phyloP scores from a whole-genome alignment of 30 jellyfish, hydroid and myxozoan genomes.

The Sanderia malayensis region DNA sequence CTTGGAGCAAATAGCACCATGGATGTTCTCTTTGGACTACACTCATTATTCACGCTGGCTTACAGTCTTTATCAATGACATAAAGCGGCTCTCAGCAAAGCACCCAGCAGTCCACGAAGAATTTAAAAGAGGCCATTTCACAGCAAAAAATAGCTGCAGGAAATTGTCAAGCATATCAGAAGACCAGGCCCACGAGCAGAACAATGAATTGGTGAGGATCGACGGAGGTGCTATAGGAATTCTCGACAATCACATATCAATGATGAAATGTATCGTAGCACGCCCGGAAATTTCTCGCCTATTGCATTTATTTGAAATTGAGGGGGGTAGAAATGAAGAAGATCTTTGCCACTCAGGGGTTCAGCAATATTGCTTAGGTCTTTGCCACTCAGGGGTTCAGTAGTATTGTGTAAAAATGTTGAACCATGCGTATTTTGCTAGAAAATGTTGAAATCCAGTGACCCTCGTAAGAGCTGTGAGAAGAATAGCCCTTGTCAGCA shows the following conservation, averaged over 20 bases:
- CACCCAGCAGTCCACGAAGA: constrained; percentile 34
- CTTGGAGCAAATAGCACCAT: constrained; percentile 1
- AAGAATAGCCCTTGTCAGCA: too few relatives aligned
- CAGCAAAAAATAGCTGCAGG: not conserved
- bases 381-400: too few relatives aligned
- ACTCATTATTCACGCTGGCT: constrained; percentile 28
- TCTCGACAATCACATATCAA: constrained; percentile 22
- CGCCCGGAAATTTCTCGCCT: constrained; percentile 36
- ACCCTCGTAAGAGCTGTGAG: too few relatives aligned
- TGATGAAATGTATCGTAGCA: constrained; percentile 45
- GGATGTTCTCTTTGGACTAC: constrained; percentile 18
- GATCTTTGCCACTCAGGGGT: not conserved
- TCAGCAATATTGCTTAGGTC: too few relatives aligned
- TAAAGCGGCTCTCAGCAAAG: not conserved
- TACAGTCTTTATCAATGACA: constrained; percentile 22
- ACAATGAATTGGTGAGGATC: constrained; percentile 36
- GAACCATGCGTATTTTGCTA: too few relatives aligned
- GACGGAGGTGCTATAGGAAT: constrained; percentile 52
- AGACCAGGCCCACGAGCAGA: constrained; percentile 67
- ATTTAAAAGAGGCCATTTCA: constrained; percentile 21
- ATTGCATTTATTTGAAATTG: not conserved
- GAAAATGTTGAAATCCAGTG: too few relatives aligned
- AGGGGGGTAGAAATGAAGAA: constrained; percentile 9
- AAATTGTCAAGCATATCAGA: constrained; percentile 6
- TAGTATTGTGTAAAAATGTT: too few relatives aligned